Conservation (phyloP, 2,113 vertebrate genomes). For the Oenanthe melanoleuca region DNA sequence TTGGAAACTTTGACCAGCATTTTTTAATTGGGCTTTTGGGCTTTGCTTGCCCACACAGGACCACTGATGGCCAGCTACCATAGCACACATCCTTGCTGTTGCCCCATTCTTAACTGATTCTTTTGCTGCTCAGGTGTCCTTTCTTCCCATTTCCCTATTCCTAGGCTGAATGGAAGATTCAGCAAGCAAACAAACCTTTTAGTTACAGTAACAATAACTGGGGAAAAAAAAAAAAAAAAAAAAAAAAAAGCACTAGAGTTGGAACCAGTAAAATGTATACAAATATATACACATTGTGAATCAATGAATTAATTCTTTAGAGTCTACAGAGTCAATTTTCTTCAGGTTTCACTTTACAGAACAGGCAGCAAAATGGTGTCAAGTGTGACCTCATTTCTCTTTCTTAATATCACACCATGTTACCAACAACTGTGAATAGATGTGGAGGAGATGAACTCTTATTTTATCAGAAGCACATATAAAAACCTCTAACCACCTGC, state of each 20-base stretch:
- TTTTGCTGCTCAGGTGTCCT: neutral
- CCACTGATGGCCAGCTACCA: neutral
- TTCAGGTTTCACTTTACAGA: neutral
- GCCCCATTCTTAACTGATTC: neutral
- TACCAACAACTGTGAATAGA: neutral
- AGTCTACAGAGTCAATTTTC: neutral
- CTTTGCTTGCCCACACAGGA: neutral
- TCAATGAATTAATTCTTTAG: neutral
- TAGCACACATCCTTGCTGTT: accelerated
- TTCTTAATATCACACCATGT: neutral
- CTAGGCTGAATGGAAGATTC: neutral
- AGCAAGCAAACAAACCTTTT: neutral
- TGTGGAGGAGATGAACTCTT: neutral
- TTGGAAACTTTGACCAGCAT: neutral
- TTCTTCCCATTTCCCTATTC: neutral
- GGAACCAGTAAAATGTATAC: neutral
- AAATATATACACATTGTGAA: neutral
- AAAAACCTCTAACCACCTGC: neutral
- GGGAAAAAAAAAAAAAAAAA: neutral
- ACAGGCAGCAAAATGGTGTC: neutral
- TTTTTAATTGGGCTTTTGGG: neutral
- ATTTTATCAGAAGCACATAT: neutral
- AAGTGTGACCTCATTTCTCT: neutral
- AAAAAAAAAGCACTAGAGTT: neutral
- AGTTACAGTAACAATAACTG: neutral